These are phyloP conservation scores for Platycheirus albimanus DNA, from an alignment of 2,888 invertebrate species.

Conservation along the genomic window DNA sequence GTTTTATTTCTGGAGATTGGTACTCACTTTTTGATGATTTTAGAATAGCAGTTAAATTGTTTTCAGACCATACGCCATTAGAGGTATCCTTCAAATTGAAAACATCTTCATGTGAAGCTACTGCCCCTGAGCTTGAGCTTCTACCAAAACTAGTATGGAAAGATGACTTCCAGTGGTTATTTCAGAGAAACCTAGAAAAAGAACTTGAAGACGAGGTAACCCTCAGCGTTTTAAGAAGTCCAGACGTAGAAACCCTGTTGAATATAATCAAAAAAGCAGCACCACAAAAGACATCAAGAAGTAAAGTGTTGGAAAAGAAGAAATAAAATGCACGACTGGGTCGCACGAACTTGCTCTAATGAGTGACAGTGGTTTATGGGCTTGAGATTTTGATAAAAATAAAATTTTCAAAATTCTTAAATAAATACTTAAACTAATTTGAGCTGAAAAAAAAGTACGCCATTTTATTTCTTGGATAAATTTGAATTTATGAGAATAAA, in stretches of 20 bases:
- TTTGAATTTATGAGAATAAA: too few relatives aligned
- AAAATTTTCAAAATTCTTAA: too few relatives aligned
- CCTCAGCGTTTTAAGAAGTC: background rate
- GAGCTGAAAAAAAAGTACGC: too few relatives aligned
- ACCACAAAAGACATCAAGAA: background rate
- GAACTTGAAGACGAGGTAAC: background rate
- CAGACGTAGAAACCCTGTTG: background rate
- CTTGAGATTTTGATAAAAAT: too few relatives aligned
- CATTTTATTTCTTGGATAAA: too few relatives aligned
- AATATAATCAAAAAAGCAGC: background rate
- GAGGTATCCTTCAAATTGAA: background rate
- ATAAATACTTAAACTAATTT: too few relatives aligned
- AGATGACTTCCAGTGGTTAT: background rate
- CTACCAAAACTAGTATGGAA: background rate
- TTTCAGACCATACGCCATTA: background rate
- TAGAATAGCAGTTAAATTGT: background rate
- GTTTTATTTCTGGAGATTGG: slow-evolving; percentile 8
- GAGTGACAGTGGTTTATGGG: too few relatives aligned
- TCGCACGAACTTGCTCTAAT: too few relatives aligned
- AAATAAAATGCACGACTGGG: too few relatives aligned
- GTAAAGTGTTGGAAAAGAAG: background rate
- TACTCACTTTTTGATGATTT: background rate
- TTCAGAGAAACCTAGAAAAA: background rate
- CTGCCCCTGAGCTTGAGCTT: background rate
- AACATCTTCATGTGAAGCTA: background rate